phyloP scores from a whole-genome alignment of 2,888 invertebrate genomes.

The Diadegma fenestrale region DNA sequence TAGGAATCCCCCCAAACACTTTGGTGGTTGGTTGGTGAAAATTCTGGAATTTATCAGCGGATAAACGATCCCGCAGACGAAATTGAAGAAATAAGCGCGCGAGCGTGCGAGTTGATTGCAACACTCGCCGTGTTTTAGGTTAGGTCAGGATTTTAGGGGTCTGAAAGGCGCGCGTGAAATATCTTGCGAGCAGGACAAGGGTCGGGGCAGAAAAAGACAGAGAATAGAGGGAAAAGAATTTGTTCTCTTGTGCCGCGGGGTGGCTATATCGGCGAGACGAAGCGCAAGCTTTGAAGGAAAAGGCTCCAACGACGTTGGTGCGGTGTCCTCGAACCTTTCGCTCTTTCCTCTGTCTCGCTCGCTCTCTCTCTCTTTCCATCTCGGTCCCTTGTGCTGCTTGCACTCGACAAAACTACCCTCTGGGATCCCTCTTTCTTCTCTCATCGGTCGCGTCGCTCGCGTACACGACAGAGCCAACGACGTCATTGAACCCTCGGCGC shows the following conservation, averaged over 20 bases:
- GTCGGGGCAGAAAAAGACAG: not conserved
- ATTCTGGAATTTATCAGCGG: not conserved
- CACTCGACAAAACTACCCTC: constrained; percentile 42
- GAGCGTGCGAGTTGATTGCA: not conserved
- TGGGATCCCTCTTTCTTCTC: constrained; percentile 47
- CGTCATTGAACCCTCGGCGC: constrained; percentile 80
- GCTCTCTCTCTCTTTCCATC: constrained; percentile 24
- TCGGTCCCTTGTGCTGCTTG: constrained; percentile 49
- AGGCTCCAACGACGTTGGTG: constrained; percentile 56
- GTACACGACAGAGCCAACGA: constrained; percentile 70
- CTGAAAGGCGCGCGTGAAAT: not conserved
- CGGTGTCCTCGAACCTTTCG: constrained; percentile 59
- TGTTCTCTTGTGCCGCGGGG: constrained; percentile 46
- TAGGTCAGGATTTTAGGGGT: constrained; percentile 2
- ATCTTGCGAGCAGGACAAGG: not conserved
- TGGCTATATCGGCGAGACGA: constrained; percentile 60
- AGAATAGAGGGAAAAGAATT: constrained; percentile 14
- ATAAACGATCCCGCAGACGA: not conserved
- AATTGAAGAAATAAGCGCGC: not conserved
- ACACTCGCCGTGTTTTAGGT: not conserved
- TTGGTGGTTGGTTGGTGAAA: not conserved
- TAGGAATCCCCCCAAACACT: not conserved
- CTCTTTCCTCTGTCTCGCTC: constrained; percentile 72
- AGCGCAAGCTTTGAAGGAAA: constrained; percentile 59
- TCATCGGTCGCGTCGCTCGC: constrained; percentile 58